A percentile compares a stretch with the other conserved stretches of the same genome.
Evolutionary conservation across 2,113 vertebrate genomes (phyloP).

Genomic region (Datnioides undecimradiatus): DNA sequence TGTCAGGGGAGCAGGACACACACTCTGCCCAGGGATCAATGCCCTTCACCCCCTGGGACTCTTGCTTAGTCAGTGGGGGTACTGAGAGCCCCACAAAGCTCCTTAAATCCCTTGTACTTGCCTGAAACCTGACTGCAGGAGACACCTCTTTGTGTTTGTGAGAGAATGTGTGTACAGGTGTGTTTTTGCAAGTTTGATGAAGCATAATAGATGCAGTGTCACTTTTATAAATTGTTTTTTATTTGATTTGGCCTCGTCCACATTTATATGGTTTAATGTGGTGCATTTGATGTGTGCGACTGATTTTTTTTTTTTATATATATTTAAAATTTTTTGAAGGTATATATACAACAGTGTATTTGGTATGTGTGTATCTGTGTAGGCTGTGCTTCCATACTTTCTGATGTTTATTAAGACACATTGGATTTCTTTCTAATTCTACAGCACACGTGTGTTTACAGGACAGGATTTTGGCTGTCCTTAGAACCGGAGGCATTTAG

Average conservation of each 20-base stretch:
- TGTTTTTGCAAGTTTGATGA: constrained; percentile 16
- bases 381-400: neutral
- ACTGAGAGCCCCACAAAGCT: constrained; percentile 66
- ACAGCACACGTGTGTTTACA: neutral
- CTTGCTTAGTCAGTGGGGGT: constrained; percentile 55
- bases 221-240: neutral
- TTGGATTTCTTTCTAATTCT: neutral
- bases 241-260: neutral
- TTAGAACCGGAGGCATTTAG: neutral
- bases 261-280: neutral
- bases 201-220: neutral
- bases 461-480: neutral
- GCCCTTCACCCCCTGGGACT: constrained; percentile 67
- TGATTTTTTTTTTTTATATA: no score
- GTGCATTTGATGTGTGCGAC: neutral
- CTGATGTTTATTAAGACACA: neutral
- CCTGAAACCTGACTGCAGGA: constrained; percentile 71
- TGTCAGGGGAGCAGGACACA: constrained; percentile 73
- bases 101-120: constrained; percentile 68
- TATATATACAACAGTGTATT: neutral
- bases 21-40: constrained; percentile 74
- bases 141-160: constrained; percentile 32
- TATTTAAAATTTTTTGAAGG: no score
- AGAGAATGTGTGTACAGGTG: constrained; percentile 25
- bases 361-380: neutral